phyloP scores from a whole-genome alignment of 2,113 vertebrate genomes.

The Pseudorectes ferrugineus region DNA sequence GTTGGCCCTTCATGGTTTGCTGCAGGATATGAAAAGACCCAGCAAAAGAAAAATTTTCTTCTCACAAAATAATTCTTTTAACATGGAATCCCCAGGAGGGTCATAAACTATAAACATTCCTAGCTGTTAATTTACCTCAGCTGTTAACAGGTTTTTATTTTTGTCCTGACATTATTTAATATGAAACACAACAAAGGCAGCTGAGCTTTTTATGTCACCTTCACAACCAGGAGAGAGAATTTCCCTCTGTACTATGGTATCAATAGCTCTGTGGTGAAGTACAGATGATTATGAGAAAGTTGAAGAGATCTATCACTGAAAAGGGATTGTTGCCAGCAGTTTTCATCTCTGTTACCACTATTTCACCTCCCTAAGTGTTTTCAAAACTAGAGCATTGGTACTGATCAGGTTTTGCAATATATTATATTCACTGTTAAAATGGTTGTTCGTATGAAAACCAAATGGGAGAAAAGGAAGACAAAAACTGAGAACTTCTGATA shows the following conservation, averaged over 20 bases:
- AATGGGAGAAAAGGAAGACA: not conserved
- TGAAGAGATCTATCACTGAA: not conserved
- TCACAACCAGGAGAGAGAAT: not conserved
- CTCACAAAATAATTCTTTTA: not conserved
- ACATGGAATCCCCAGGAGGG: not conserved
- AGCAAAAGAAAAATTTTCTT: not conserved
- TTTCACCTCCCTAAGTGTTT: not conserved
- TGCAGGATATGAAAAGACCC: not conserved
- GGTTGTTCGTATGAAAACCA: not conserved
- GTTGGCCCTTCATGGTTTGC: not conserved
- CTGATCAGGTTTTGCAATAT: not conserved
- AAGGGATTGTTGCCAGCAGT: not conserved
- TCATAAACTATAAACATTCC: not conserved
- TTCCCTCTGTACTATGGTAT: not conserved
- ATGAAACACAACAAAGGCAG: not conserved
- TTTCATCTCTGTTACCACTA: not conserved
- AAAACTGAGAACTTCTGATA: not conserved
- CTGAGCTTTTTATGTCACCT: not conserved
- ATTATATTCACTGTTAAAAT: not conserved
- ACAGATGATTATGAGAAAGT: not conserved
- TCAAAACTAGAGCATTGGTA: not conserved
- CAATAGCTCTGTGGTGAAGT: not conserved
- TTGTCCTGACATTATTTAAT: not conserved
- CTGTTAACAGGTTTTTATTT: not conserved
- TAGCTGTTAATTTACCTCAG: not conserved